phyloP scores from a whole-genome alignment of 2,113 vertebrate genomes.

The Scortum barcoo region DNA sequence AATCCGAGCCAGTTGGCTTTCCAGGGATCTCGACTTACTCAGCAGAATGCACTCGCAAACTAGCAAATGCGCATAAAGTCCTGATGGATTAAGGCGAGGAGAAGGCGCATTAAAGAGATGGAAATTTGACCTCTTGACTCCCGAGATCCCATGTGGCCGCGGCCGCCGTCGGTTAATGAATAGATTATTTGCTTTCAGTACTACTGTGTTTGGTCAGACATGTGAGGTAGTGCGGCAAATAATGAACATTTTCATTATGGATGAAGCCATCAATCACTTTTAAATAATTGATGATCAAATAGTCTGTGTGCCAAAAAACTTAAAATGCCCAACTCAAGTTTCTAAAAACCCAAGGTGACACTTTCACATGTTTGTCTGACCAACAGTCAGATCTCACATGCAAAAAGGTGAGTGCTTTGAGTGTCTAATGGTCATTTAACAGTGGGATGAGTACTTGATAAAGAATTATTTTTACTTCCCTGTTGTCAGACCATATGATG shows the following conservation, averaged over 20 bases:
- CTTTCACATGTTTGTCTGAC: not conserved
- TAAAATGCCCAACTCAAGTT: not conserved
- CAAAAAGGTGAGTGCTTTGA: too few species aligned
- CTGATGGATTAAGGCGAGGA: not conserved
- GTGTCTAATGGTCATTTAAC: too few species aligned
- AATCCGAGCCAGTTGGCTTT: slow-evolving; percentile 58
- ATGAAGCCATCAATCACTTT: slow-evolving; percentile 17
- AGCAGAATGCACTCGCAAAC: slow-evolving; percentile 36
- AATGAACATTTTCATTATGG: slow-evolving; percentile 35
- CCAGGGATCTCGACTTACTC: slow-evolving; percentile 45
- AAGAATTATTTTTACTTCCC: not conserved
- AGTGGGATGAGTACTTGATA: not conserved
- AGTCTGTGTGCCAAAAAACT: not conserved
- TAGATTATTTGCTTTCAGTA: slow-evolving; percentile 8
- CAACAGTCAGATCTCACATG: too few species aligned
- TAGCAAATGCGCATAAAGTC: not conserved
- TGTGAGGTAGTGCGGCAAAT: not conserved
- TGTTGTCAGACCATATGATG: not conserved
- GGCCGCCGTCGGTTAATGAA: not conserved
- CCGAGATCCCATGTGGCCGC: not conserved
- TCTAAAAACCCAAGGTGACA: not conserved
- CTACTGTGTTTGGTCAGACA: slow-evolving; percentile 9
- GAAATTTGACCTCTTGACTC: slow-evolving; percentile 28
- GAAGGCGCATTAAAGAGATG: slow-evolving; percentile 25
- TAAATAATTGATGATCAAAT: not conserved